Conservation (phyloP, 1,140 invertebrate genomes). For the Drosophila busckii region DNA sequence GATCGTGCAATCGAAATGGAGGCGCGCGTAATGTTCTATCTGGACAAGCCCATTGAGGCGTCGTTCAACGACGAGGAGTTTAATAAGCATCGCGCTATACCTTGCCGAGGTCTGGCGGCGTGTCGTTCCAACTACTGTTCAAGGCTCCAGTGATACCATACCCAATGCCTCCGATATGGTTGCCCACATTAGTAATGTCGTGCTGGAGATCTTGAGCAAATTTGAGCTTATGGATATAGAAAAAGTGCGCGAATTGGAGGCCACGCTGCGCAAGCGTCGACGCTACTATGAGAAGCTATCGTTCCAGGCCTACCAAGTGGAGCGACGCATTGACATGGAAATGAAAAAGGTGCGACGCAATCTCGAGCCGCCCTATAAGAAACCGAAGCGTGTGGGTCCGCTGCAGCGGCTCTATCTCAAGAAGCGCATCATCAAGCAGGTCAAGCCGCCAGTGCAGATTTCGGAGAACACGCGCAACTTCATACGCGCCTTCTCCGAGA, state of each 20-base stretch:
- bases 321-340: slow-evolving; percentile 64
- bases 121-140: slow-evolving; percentile 50
- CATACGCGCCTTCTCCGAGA: slow-evolving; percentile 62
- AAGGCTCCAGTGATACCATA: slow-evolving; percentile 50
- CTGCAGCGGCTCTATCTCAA: slow-evolving; percentile 50
- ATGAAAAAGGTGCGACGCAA: slow-evolving; percentile 70
- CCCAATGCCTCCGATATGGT: slow-evolving; percentile 60
- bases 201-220: slow-evolving; percentile 54
- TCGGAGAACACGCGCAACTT: slow-evolving; percentile 66
- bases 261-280: slow-evolving; percentile 39
- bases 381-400: slow-evolving; percentile 46
- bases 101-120: slow-evolving; percentile 63
- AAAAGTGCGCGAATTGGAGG: slow-evolving; percentile 35
- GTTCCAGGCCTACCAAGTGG: slow-evolving; percentile 56
- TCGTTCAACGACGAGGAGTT: slow-evolving; percentile 52
- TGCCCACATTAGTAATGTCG: slow-evolving; percentile 55
- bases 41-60: slow-evolving; percentile 41
- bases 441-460: slow-evolving; percentile 15
- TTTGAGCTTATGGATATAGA: slow-evolving; percentile 62
- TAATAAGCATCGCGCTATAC: slow-evolving; percentile 44
- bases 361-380: slow-evolving; percentile 56
- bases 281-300: slow-evolving; percentile 58
- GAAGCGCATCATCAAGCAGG: slow-evolving; percentile 28
- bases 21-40: slow-evolving; percentile 20
- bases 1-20: slow-evolving; percentile 63